Evolutionary conservation across 1,140 invertebrate genomes (phyloP), one percentile per base, ranked within the genome.

Genomic region (Zaprionus ornatus): DNA sequence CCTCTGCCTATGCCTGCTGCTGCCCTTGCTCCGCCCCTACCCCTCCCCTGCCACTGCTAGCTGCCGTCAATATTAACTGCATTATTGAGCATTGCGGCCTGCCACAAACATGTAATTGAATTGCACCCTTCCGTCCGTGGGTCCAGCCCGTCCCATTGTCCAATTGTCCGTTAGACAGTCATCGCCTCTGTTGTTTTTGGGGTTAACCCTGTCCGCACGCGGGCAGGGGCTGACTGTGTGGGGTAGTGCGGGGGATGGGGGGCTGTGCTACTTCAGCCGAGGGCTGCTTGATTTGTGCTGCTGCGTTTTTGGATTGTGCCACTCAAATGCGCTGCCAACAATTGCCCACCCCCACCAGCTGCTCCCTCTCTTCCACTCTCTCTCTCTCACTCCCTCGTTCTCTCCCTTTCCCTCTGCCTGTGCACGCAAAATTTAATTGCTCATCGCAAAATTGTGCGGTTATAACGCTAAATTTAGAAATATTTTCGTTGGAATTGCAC

Each of bases 81-180:
- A 90, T 90, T 90, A 90, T 90, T 90, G 85, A 90, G 85, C 86
- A 90, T 82, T 90, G 85, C 81, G 85, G 85, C 85, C 74, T 79
- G 85, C 85, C 85, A 90, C 85, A 90, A 90, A 90, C 85, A 90
- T 85, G 85, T 90, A 90, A 90, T 90, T 90, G 82, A 90, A 85
- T 90, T 90, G 77, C 81, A 90, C 85, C 84, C 84, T 90, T 84
- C 68, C 65, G 74, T 71, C 64, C 68, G 71, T 71, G n/a, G 40
- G 6, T 45, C 40, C 40, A 45, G 40, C 66, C 40, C 72, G 32
- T 40, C 27, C 50, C 5, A 15, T 50, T 42, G 60, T 56, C 54
- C 74, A 75, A 71, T 78, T 60, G 62, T 57, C 68, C 62, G 77
- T 73, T 57, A 72, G 84, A 75, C 82, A 74, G 62, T 79, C 80